A percentile compares a stretch with the other conserved stretches of the same genome.
Evolutionary conservation across 2,797 vertebrate species (phyloP).

Genomic region (Alcedo atthis): DNA sequence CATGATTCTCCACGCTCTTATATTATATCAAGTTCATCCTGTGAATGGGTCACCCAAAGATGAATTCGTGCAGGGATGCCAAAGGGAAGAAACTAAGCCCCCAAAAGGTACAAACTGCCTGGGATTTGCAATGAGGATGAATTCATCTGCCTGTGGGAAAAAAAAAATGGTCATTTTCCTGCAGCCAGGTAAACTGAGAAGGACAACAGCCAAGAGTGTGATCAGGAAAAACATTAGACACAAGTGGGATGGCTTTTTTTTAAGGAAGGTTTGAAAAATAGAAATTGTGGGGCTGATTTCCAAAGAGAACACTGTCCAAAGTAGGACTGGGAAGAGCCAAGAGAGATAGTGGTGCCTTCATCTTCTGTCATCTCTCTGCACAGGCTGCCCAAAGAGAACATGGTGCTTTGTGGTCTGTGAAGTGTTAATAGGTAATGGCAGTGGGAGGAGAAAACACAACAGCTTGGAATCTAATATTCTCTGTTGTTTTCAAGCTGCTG

Average conservation of each 20-base stretch:
- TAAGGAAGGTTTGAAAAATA: not conserved
- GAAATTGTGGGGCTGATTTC: not conserved
- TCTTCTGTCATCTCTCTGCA: not conserved
- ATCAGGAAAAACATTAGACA: not conserved
- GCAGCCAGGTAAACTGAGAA: not conserved
- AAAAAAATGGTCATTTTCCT: not conserved
- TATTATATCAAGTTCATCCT: not conserved
- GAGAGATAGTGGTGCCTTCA: not conserved
- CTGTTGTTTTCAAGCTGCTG: not conserved
- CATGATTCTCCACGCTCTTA: not conserved
- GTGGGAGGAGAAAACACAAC: not conserved
- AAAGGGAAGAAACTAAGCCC: not conserved
- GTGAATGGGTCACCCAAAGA: not conserved
- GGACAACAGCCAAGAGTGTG: too few species aligned
- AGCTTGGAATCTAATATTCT: not conserved
- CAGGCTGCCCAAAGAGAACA: fast-evolving
- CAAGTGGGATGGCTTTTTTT: not conserved
- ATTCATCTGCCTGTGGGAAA: not conserved
- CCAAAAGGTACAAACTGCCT: not conserved
- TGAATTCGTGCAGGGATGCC: not conserved
- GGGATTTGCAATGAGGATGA: not conserved
- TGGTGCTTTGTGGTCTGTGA: not conserved
- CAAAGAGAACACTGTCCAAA: not conserved
- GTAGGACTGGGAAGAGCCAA: not conserved
- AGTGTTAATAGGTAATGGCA: not conserved